Percentiles rank a stretch among this genome's conserved stretches.
Conservation (phyloP, 2,888 invertebrate species). For the Podotricha telesiphe region DNA sequence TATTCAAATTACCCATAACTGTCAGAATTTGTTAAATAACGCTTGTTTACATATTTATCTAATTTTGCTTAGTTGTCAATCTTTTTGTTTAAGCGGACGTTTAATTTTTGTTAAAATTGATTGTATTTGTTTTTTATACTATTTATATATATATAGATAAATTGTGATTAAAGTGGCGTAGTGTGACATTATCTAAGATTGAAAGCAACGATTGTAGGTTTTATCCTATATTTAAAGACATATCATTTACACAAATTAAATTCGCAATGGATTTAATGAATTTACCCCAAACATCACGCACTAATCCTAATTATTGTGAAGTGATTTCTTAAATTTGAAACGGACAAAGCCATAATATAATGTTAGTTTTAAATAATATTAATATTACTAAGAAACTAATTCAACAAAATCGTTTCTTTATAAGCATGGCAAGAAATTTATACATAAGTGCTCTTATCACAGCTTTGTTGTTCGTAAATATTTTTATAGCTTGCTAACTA, state of each 20-base stretch:
- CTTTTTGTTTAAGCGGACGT: too few relatives aligned
- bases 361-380: neutral
- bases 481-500: neutral
- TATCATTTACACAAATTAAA: too few relatives aligned
- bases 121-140: too few relatives aligned
- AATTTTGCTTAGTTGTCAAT: neutral
- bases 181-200: too few relatives aligned
- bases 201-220: too few relatives aligned
- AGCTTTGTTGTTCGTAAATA: neutral
- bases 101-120: neutral
- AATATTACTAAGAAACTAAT: neutral
- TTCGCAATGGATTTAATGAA: too few relatives aligned
- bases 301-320: too few relatives aligned
- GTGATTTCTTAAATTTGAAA: too few relatives aligned
- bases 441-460: neutral
- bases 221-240: too few relatives aligned
- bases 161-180: too few relatives aligned
- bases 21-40: neutral
- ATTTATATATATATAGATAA: too few relatives aligned
- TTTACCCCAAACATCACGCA: too few relatives aligned
- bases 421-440: neutral
- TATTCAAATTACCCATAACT: slow-evolving; percentile 15
- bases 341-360: neutral
- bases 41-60: neutral
- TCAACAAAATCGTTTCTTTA: slow-evolving; percentile 1